Conservation (phyloP, 2,113 vertebrate genomes). For the Takifugu bimaculatus region DNA sequence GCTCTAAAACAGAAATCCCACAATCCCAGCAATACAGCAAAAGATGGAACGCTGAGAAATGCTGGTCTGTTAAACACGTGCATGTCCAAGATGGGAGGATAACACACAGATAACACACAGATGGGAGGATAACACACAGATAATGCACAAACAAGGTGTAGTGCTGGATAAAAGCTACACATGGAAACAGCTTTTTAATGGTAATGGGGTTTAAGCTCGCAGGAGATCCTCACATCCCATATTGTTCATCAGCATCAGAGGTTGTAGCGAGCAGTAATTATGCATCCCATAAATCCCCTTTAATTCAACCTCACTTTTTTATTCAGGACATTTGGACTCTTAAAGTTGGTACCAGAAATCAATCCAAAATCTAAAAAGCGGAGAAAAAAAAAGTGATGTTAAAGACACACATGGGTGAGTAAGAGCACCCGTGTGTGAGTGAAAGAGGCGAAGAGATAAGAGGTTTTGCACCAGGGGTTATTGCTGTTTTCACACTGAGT, state of each 20-base stretch:
- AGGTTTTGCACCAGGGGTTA: conserved; percentile 58
- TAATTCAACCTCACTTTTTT: too few species aligned
- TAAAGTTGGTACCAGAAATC: too few species aligned
- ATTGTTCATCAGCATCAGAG: too few species aligned
- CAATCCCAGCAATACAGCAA: conserved; percentile 5
- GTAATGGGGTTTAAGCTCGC: too few species aligned
- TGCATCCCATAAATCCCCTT: too few species aligned
- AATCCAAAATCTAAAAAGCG: neutral
- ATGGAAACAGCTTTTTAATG: too few species aligned
- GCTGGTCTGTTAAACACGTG: neutral
- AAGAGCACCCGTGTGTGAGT: neutral
- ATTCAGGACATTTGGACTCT: too few species aligned
- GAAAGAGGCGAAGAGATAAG: conserved; percentile 22
- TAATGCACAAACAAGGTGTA: too few species aligned
- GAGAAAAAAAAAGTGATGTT: neutral
- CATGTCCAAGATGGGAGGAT: neutral
- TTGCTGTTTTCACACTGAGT: conserved; percentile 60
- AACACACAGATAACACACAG: too few species aligned
- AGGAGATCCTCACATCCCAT: too few species aligned
- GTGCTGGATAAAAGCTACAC: too few species aligned
- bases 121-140: neutral
- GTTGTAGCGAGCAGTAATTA: too few species aligned
- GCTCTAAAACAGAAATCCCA: conserved; percentile 31
- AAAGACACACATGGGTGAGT: conserved; percentile 15
- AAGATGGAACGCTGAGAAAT: conserved; percentile 11